phyloP scores from a whole-genome alignment of 2,888 invertebrate genomes.

The Drosophila antonietae region DNA sequence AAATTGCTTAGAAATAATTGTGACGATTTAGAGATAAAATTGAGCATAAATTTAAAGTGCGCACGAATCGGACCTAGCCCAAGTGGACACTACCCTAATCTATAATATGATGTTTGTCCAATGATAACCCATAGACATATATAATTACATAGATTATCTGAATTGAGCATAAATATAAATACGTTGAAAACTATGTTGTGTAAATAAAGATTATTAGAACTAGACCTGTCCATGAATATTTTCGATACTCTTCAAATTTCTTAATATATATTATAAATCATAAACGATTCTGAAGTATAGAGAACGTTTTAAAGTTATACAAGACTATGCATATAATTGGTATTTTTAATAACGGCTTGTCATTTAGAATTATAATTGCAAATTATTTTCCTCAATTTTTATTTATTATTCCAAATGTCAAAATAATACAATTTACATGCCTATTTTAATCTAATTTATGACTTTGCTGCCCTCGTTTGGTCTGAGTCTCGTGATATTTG shows the following conservation, averaged over 20 bases:
- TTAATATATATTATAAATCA: background rate
- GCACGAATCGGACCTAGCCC: constrained; percentile 5
- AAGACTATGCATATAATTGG: background rate
- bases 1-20: constrained; percentile 35
- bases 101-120: background rate
- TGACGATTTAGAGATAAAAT: constrained; percentile 19
- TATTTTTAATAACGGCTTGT: background rate
- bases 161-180: background rate
- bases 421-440: background rate
- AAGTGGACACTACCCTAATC: background rate
- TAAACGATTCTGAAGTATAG: background rate
- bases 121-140: constrained; percentile 1
- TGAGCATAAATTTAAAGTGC: background rate
- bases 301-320: background rate
- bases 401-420: background rate
- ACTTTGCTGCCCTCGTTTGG: background rate
- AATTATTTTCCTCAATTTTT: background rate
- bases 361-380: too few relatives aligned
- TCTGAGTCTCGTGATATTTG: background rate
- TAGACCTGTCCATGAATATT: too few relatives aligned
- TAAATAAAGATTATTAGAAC: background rate
- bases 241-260: background rate
- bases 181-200: background rate
- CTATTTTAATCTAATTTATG: background rate
- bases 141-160: background rate